Evolutionary conservation across 2,797 vertebrate species (phyloP), one percentile per base, ranked within the genome.

Genomic region (Discoglossus pictus): DNA sequence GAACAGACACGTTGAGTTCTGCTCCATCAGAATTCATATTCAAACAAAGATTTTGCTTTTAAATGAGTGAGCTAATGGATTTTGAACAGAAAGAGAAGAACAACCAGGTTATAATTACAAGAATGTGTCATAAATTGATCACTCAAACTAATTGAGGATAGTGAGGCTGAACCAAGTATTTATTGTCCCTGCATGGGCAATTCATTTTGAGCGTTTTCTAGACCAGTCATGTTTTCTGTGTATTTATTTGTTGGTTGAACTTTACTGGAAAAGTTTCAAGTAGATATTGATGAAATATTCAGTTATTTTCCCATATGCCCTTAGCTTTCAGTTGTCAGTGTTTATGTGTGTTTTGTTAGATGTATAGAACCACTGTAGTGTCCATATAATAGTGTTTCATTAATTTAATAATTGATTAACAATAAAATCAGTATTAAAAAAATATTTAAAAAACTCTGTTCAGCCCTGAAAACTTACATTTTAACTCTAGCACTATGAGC

Each of bases 11-110:
- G 50, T 50, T 24, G 61, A 65, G 68, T 65, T 71, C 61, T 59
- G 61, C 68, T 50, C 61, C 68, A 71, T 71, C 68, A 71, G 61
- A 52, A 65, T 64, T 71, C 52, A 64, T 71, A 71, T 71, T 71
- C 68, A 65, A 39, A 71, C 68, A 71, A 64, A 71, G 61, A 71
- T 65, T 64, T 71, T 59, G 68, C 53, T 71, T 58, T 64, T 51
- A 59, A 71, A 71, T 52, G 61, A 71, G 27, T 51, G 34, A 71
- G 46, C 53, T 71, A 71, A 71, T 71, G 53, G 61, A 52, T 71
- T 71, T 65, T 71, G 68, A 71, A 52, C 46, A 52, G 53, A 65
- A 58, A 58, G 27, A 64, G 61, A 71, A 65, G 53, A 46, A 38
- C 25, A 71, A 59, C 35, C 46, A 51, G 24, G 18, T 71, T 71